phyloP scores from a whole-genome alignment of 2,888 invertebrate genomes.

The Neoitamus cyanurus region DNA sequence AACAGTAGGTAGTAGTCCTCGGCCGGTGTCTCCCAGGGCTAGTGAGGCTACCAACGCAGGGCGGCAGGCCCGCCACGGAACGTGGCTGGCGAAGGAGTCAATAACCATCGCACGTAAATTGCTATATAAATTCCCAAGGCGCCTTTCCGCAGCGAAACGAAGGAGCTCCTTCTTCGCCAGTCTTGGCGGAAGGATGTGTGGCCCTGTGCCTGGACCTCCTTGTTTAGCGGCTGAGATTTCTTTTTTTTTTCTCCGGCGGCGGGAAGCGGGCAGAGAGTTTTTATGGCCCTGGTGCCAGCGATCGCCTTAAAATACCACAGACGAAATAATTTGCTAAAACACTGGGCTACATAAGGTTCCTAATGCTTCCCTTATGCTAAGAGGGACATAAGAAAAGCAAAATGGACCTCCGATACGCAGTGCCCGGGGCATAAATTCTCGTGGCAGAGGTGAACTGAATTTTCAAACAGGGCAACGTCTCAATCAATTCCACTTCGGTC shows the following conservation, averaged over 20 bases:
- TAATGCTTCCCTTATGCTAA: constrained; percentile 40
- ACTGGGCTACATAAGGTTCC: constrained; percentile 14
- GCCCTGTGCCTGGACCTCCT: neutral
- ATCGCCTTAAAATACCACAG: constrained; percentile 1
- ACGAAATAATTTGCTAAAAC: constrained; percentile 42
- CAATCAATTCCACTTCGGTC: constrained; percentile 41
- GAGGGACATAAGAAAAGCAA: constrained; percentile 27
- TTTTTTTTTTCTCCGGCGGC: neutral
- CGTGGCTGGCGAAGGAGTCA: neutral
- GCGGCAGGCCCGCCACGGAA: neutral
- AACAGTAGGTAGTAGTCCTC: neutral
- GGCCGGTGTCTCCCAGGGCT: neutral
- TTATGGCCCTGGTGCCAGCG: neutral
- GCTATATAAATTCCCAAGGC: neutral
- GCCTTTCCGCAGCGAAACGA: neutral
- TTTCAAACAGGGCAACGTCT: constrained; percentile 39
- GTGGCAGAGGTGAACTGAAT: constrained; percentile 37
- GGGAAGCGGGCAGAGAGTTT: neutral
- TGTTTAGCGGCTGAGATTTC: constrained; percentile 6
- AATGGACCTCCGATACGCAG: constrained; percentile 19
- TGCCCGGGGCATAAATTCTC: constrained; percentile 19
- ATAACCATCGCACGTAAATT: constrained; percentile 41
- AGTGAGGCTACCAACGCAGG: neutral
- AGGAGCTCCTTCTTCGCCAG: neutral
- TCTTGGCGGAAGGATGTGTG: constrained; percentile 11